Conservation (phyloP, 2,113 vertebrate genomes). For the Hystrix cristata region DNA sequence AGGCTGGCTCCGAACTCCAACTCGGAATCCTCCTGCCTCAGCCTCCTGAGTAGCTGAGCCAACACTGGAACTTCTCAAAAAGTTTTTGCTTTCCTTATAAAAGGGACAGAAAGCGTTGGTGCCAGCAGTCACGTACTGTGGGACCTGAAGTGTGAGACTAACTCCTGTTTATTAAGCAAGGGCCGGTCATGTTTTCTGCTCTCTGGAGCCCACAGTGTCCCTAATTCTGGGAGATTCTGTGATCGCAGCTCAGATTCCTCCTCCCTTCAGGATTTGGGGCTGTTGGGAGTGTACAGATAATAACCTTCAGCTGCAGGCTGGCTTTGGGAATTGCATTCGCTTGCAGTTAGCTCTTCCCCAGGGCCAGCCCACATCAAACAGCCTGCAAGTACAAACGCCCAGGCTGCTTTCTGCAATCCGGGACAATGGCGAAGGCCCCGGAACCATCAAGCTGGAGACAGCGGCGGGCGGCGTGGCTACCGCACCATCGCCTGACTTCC, state of each 20-base stretch:
- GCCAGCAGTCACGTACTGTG: not conserved
- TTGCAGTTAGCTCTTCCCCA: not conserved
- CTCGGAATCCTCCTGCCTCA: not conserved
- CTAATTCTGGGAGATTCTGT: not conserved
- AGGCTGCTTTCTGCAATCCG: not conserved
- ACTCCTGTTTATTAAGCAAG: conserved; percentile 17
- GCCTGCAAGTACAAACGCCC: not conserved
- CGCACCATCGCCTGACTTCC: not conserved
- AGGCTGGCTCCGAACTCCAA: not conserved
- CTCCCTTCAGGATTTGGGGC: not conserved
- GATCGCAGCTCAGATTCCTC: not conserved
- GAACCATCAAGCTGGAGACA: not conserved
- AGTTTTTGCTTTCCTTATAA: conserved; percentile 40
- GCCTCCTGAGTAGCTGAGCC: not conserved
- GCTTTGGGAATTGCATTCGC: not conserved
- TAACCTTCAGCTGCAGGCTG: not conserved
- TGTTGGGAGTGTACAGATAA: not conserved
- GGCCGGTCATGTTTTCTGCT: not conserved
- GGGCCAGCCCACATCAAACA: conserved; percentile 8
- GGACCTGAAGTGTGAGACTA: not conserved
- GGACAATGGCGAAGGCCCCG: not conserved
- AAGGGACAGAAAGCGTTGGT: conserved; percentile 6
- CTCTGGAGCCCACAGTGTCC: not conserved
- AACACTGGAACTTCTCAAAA: conserved; percentile 1
- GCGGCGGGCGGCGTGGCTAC: not conserved